Evolutionary conservation across 2,797 vertebrate species (phyloP).

Genomic region (Fistularia tabacaria): DNA sequence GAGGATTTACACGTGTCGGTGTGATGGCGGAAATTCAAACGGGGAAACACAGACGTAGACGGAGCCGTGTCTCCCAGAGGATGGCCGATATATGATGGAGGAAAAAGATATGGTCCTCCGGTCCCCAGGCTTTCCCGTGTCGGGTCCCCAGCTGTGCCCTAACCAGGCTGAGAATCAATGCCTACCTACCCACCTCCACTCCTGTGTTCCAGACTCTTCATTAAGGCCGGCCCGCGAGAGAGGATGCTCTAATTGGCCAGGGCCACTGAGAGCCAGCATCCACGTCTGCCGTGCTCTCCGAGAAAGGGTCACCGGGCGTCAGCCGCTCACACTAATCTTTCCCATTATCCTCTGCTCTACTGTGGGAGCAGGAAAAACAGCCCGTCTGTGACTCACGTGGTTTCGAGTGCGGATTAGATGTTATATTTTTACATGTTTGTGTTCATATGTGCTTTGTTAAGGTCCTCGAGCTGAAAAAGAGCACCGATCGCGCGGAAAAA

Average conservation of each 20-base stretch:
- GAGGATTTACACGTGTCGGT: background rate
- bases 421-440: conserved; percentile 15
- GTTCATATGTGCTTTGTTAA: conserved; percentile 23
- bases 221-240: conserved; percentile 57
- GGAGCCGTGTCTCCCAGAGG: conserved; percentile 16
- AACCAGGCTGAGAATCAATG: conserved; percentile 60
- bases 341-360: conserved; percentile 71
- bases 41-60: conserved; percentile 11
- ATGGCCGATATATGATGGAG: conserved; percentile 10
- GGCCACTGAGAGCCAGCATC: conserved; percentile 74
- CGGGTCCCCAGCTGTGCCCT: conserved; percentile 45
- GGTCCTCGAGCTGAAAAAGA: conserved; percentile 23
- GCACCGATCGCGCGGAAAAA: conserved; percentile 31
- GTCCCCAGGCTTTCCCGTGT: conserved; percentile 52
- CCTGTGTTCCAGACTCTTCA: conserved; percentile 62
- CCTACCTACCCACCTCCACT: conserved; percentile 42
- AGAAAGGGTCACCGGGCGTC: conserved; percentile 61
- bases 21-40: conserved; percentile 37
- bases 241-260: conserved; percentile 71
- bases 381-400: background rate
- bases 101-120: conserved; percentile 18
- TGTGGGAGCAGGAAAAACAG: conserved; percentile 66
- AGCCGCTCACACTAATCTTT: conserved; percentile 75
- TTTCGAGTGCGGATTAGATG: background rate
- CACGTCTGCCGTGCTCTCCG: conserved; percentile 43